Conservation (phyloP, 2,797 vertebrate species). For the Aldrovandia affinis region DNA sequence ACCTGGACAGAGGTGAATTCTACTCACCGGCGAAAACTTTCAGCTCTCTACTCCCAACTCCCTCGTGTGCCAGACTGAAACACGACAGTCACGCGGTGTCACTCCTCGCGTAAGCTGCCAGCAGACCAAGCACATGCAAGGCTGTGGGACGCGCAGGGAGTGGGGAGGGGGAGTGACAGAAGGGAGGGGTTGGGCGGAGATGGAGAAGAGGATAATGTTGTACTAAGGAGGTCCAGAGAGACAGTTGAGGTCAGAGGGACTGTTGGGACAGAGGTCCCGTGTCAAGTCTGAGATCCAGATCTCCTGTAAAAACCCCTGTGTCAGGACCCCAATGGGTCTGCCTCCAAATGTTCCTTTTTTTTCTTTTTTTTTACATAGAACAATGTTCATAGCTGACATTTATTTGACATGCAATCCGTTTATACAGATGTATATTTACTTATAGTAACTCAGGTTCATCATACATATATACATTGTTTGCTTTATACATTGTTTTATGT, state of each 20-base stretch:
- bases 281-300: constrained; percentile 4
- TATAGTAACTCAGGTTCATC: not conserved
- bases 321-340: not conserved
- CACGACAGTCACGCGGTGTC: too few species aligned
- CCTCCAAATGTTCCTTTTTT: not conserved
- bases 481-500: too few species aligned
- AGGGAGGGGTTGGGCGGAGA: not conserved
- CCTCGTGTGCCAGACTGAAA: not conserved
- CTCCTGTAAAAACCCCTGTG: not conserved
- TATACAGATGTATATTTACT: not conserved
- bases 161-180: not conserved
- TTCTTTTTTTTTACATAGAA: not conserved
- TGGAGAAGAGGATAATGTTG: not conserved
- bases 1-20: too few species aligned
- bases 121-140: not conserved
- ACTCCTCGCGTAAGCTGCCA: too few species aligned
- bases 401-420: not conserved
- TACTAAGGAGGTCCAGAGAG: not conserved
- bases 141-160: not conserved
- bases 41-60: too few species aligned
- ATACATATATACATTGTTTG: too few species aligned
- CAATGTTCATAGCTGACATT: not conserved
- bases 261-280: constrained; percentile 11
- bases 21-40: too few species aligned
- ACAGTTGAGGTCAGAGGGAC: not conserved